Evolutionary conservation across 2,113 vertebrate species (phyloP), one percentile per base, ranked within the genome.

Genomic region (Nothocercus julius): DNA sequence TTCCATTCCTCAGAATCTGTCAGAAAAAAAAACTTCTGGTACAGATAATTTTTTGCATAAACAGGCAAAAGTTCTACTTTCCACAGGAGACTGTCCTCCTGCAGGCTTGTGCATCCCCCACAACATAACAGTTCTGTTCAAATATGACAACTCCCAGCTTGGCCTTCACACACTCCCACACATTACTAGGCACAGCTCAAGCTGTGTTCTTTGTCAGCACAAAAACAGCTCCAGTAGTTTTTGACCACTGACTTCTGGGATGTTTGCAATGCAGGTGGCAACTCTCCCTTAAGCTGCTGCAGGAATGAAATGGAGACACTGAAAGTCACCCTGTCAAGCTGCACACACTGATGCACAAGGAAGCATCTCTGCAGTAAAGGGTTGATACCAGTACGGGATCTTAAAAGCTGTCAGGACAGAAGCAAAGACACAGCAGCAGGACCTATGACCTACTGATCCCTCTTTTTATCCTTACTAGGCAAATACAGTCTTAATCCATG

Each of bases 161-260:
- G 82, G 32, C 9, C 61, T 42, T 24, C 0, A 1, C 3, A 15
- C 17, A 66, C 69, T 88, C 90, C 92, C 66, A 91, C 82, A 40
- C 24, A 7, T 4, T 1, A 20, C 14, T 32, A 47, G 32, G 40
- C 56, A 78, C 2, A 63, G 36, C 13, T 77, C 32, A 64, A 72
- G 44, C 28, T 81, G 61, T 40, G 86, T 89, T 78, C 42, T 44
- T 7, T 76, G 51, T 51, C 17, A 84, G 80, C 80, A 95, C 49
- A 30, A 72, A 92, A 92, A 75, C 42, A 87, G 34, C 38, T 70
- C 51, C 68, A 40, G 30, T 59, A 0, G 54, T 27, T 25, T 86
- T 15, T 58, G 36, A 20, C 11, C 76, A 13, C 3, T 49, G 56
- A 30, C 13, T 75, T 25, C 34, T 56, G 15, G 10, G 47, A 90